Conservation (phyloP, 2,888 invertebrate genomes). For the Tyria jacobaeae region DNA sequence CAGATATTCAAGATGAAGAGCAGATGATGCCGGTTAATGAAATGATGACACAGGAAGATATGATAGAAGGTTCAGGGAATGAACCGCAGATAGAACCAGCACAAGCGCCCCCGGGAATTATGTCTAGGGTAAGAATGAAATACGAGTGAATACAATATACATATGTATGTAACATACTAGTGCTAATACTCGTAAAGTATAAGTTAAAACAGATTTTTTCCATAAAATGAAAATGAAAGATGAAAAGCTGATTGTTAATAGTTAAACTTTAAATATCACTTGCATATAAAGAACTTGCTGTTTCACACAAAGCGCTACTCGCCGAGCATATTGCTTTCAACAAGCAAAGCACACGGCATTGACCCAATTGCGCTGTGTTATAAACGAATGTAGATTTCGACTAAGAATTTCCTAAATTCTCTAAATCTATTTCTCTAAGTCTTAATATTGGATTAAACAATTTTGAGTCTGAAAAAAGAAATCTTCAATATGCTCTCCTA, state of each 20-base stretch:
- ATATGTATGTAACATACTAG: no score
- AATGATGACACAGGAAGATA: slow-evolving; percentile 61
- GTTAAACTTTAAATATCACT: not conserved
- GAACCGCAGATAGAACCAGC: slow-evolving; percentile 67
- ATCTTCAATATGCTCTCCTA: not conserved
- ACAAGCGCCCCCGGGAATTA: slow-evolving; percentile 50
- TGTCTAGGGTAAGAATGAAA: slow-evolving; percentile 65
- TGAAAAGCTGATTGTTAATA: not conserved
- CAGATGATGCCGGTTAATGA: slow-evolving; percentile 45
- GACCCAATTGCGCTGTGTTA: not conserved
- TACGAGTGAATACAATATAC: no score
- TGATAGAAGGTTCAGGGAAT: slow-evolving; percentile 86
- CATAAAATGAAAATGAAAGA: not conserved
- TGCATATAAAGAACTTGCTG: slow-evolving; percentile 3
- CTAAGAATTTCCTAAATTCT: not conserved
- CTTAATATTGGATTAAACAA: no score
- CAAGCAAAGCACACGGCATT: not conserved
- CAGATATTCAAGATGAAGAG: slow-evolving; percentile 36
- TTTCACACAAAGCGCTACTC: slow-evolving; percentile 9
- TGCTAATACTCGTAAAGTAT: no score
- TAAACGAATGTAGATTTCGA: not conserved
- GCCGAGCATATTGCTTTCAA: not conserved
- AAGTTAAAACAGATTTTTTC: not conserved
- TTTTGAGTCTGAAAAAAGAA: no score
- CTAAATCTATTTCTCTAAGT: no score